phyloP scores from a whole-genome alignment of 1,140 invertebrate genomes.

The Cydia pomonella region DNA sequence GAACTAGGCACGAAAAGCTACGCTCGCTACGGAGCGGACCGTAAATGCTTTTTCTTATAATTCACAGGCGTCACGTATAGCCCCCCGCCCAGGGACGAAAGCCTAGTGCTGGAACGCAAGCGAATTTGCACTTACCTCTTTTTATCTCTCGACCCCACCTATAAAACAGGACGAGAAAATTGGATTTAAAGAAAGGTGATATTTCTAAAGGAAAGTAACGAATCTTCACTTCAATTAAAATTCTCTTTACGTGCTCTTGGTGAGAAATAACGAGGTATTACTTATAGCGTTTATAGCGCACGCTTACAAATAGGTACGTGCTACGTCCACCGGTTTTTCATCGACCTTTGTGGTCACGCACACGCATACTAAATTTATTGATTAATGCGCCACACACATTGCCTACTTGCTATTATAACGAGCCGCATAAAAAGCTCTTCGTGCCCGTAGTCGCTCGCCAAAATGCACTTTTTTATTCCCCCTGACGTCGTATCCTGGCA shows the following conservation, averaged over 20 bases:
- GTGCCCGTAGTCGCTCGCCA: neutral
- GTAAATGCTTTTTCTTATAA: constrained; percentile 80
- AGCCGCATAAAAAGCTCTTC: neutral
- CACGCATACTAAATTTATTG: neutral
- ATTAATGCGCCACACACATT: constrained; percentile 11
- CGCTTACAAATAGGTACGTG: constrained; percentile 26
- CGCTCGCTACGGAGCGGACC: constrained; percentile 49
- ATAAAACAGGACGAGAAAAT: constrained; percentile 70
- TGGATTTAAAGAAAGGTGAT: constrained; percentile 58
- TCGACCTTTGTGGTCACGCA: neutral
- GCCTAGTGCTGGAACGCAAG: constrained; percentile 61
- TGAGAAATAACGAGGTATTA: constrained; percentile 10
- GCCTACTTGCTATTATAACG: neutral
- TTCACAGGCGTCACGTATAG: constrained; percentile 72
- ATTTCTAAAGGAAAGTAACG: constrained; percentile 37
- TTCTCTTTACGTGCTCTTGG: constrained; percentile 36
- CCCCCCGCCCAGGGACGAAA: constrained; percentile 53
- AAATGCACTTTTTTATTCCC: constrained; percentile 33
- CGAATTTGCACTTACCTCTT: constrained; percentile 73
- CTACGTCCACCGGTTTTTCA: constrained; percentile 26
- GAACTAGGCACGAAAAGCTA: constrained; percentile 63
- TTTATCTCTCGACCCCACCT: constrained; percentile 65
- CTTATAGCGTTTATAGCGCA: constrained; percentile 34
- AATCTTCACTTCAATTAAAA: constrained; percentile 31
- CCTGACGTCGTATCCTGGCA: constrained; percentile 48